Percentiles rank a stretch among this genome's conserved stretches.
Conservation (phyloP, 1,140 invertebrate genomes). For the Drosophila pachea region DNA sequence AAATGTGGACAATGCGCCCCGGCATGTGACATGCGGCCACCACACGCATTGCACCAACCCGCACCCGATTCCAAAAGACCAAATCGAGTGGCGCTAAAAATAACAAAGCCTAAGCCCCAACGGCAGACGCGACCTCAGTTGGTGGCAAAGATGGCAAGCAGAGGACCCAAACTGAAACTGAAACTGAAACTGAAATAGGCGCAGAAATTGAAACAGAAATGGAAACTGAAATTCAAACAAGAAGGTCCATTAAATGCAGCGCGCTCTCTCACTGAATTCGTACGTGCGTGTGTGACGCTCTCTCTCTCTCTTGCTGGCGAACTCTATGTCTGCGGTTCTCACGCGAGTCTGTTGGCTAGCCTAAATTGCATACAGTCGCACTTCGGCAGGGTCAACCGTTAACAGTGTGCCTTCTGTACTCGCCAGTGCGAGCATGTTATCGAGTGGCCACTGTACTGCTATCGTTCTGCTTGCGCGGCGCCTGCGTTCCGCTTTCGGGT, state of each 20-base stretch:
- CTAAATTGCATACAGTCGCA: too few relatives aligned
- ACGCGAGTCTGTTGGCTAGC: too few relatives aligned
- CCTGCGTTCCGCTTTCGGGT: constrained; percentile 26
- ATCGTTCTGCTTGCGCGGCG: constrained; percentile 9
- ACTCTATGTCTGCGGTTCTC: too few relatives aligned
- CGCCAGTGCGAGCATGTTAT: neutral
- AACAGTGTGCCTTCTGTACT: neutral
- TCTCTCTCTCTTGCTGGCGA: neutral
- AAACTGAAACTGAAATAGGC: constrained; percentile 2
- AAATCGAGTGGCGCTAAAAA: constrained; percentile 48
- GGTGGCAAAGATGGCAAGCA: constrained; percentile 30
- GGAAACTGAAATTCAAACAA: constrained; percentile 22
- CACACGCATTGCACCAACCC: constrained; percentile 33
- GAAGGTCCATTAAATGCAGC: neutral
- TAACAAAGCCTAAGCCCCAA: constrained; percentile 46
- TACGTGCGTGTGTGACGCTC: neutral
- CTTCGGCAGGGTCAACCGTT: neutral
- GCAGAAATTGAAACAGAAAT: neutral
- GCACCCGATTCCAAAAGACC: constrained; percentile 12
- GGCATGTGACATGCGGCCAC: constrained; percentile 47
- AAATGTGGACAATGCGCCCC: constrained; percentile 32
- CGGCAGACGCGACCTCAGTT: constrained; percentile 38
- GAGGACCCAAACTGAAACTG: neutral
- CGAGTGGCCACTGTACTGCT: constrained; percentile 9
- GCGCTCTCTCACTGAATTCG: neutral